Evolutionary conservation across 2,888 invertebrate species (phyloP).

Genomic region (Doris montereyensis): DNA sequence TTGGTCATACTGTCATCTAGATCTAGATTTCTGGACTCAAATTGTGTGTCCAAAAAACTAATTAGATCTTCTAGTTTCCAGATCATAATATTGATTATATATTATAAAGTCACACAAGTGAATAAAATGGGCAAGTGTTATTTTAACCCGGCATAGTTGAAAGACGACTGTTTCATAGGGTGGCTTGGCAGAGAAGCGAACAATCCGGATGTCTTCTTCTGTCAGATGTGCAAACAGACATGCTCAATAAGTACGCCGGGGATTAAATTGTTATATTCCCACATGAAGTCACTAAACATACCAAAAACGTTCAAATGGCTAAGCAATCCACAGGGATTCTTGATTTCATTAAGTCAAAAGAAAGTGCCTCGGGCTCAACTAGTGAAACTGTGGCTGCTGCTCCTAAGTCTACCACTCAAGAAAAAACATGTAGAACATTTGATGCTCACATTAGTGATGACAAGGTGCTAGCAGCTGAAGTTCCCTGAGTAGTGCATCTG

Average conservation of each 20-base stretch:
- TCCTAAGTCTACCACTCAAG: no score
- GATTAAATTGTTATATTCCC: neutral
- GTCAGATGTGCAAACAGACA: neutral
- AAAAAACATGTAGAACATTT: neutral
- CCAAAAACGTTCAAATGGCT: neutral
- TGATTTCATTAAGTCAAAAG: no score
- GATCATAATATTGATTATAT: no score
- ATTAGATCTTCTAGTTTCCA: no score
- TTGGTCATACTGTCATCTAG: no score
- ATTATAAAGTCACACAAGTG: no score
- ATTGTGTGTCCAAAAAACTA: no score
- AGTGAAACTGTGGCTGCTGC: no score
- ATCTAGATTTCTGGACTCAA: no score
- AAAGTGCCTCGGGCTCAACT: no score
- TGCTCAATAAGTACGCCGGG: neutral
- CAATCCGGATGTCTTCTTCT: neutral
- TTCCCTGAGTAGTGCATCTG: neutral
- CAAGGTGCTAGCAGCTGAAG: neutral
- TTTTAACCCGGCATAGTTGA: neutral
- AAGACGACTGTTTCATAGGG: neutral
- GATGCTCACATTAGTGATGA: neutral
- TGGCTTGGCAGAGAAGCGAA: neutral
- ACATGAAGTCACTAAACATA: neutral
- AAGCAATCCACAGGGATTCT: neutral
- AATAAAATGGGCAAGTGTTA: slow-evolving; percentile 19